Percentiles rank a stretch among this genome's conserved stretches.
Evolutionary conservation across 2,888 invertebrate species (phyloP).

Genomic region (Pyrochroa serraticornis): DNA sequence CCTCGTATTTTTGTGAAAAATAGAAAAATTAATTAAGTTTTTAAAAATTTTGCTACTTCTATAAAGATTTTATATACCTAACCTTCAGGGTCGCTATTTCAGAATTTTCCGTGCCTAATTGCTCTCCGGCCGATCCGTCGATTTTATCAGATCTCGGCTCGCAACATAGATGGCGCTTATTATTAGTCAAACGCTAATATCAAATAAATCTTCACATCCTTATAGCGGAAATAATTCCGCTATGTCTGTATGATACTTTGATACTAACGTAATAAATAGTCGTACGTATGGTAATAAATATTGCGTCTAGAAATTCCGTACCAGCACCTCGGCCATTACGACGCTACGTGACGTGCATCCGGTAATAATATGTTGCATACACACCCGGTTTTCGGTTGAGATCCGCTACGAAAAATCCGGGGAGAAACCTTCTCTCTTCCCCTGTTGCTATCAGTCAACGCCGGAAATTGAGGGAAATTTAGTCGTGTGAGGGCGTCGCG

Average conservation of each 20-base stretch:
- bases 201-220: conserved; percentile 15
- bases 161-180: conserved; percentile 15
- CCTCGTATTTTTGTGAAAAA: too few relatives aligned
- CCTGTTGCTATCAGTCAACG: too few relatives aligned
- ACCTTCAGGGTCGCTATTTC: too few relatives aligned
- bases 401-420: neutral
- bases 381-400: too few relatives aligned
- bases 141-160: too few relatives aligned
- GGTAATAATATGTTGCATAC: conserved; percentile 18
- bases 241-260: conserved; percentile 15
- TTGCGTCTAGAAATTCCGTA: conserved; percentile 25
- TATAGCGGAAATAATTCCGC: conserved; percentile 23
- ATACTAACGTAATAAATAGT: conserved; percentile 14
- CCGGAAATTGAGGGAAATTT: too few relatives aligned
- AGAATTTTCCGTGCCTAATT: too few relatives aligned
- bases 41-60: too few relatives aligned
- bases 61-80: too few relatives aligned
- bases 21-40: too few relatives aligned
- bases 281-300: conserved; percentile 23
- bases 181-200: conserved; percentile 2
- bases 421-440: too few relatives aligned
- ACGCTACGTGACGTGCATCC: conserved; percentile 22
- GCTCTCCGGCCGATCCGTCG: too few relatives aligned
- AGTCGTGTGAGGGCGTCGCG: neutral
- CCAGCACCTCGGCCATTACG: conserved; percentile 15